Evolutionary conservation across 2,888 invertebrate species (phyloP).

Genomic region (Tiliacea aurago): DNA sequence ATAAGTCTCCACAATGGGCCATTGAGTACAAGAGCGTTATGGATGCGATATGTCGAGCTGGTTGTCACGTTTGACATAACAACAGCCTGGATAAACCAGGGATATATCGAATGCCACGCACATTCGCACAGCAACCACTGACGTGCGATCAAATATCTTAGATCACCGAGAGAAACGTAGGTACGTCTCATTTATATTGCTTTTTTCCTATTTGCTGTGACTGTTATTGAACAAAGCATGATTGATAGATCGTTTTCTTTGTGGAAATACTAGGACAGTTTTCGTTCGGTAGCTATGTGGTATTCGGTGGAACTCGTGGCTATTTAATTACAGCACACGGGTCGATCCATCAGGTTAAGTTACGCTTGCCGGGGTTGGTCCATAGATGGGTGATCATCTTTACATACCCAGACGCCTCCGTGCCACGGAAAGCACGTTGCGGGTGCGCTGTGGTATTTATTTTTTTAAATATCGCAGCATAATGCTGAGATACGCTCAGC

Average conservation of each 20-base stretch:
- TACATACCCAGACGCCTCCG: no score
- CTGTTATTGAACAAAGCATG: slow-evolving; percentile 45
- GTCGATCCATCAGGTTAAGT: no score
- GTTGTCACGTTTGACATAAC: slow-evolving; percentile 26
- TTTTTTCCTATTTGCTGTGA: slow-evolving; percentile 27
- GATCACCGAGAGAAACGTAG: slow-evolving; percentile 25
- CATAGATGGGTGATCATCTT: no score
- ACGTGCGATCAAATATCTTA: slow-evolving; percentile 39
- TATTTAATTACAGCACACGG: no score
- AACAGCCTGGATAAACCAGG: slow-evolving; percentile 22
- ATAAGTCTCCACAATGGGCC: no score
- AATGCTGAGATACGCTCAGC: no score
- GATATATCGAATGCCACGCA: slow-evolving; percentile 45
- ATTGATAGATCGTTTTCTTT: slow-evolving; percentile 32
- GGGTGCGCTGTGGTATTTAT: no score
- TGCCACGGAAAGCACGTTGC: no score
- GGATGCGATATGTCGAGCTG: background rate
- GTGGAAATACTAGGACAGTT: slow-evolving; percentile 12
- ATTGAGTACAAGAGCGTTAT: background rate
- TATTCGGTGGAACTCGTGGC: background rate
- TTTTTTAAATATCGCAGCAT: no score
- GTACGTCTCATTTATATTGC: slow-evolving; percentile 47
- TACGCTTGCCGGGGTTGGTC: no score
- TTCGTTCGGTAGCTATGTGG: background rate
- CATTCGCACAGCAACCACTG: slow-evolving; percentile 26